These are phyloP conservation scores for Aphyosemion australe DNA, from an alignment of 2,113 vertebrate species.

Conservation along the genomic window DNA sequence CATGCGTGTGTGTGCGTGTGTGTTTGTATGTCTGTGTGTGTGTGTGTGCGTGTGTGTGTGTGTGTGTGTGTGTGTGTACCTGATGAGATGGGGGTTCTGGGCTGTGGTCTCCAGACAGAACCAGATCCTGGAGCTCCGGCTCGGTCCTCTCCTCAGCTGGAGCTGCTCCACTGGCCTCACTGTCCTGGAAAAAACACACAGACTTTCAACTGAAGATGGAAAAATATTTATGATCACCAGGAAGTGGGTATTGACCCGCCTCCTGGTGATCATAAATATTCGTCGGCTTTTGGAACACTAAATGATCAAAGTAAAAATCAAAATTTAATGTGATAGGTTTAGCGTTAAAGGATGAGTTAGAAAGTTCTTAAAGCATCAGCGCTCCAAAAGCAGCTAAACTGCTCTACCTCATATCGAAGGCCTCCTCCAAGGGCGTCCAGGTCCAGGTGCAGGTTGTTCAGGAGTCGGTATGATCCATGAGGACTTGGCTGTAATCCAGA, in stretches of 20 bases:
- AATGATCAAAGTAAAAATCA: too few relatives aligned
- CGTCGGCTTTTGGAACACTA: too few relatives aligned
- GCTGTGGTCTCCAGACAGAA: constrained; percentile 73
- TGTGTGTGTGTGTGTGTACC: constrained; percentile 49
- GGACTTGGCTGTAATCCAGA: constrained; percentile 68
- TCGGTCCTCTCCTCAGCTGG: constrained; percentile 71
- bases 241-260: too few relatives aligned
- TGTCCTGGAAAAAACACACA: constrained; percentile 62
- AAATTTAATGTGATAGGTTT: too few relatives aligned
- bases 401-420: constrained; percentile 85
- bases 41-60: too few relatives aligned
- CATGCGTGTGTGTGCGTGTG: too few relatives aligned
- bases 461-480: constrained; percentile 58
- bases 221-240: neutral
- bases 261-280: too few relatives aligned
- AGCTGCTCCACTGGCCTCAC: constrained; percentile 65
- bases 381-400: too few relatives aligned
- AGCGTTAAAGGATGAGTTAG: too few relatives aligned
- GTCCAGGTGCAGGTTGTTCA: constrained; percentile 86
- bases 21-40: too few relatives aligned
- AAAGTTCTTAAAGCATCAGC: too few relatives aligned
- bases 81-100: constrained; percentile 72
- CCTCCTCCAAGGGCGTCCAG: constrained; percentile 78
- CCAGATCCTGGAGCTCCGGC: constrained; percentile 72
- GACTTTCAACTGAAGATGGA: neutral